Percentiles rank a stretch among this genome's conserved stretches.
Evolutionary conservation across 2,888 invertebrate genomes (phyloP).

Genomic region (Zele albiditarsus): DNA sequence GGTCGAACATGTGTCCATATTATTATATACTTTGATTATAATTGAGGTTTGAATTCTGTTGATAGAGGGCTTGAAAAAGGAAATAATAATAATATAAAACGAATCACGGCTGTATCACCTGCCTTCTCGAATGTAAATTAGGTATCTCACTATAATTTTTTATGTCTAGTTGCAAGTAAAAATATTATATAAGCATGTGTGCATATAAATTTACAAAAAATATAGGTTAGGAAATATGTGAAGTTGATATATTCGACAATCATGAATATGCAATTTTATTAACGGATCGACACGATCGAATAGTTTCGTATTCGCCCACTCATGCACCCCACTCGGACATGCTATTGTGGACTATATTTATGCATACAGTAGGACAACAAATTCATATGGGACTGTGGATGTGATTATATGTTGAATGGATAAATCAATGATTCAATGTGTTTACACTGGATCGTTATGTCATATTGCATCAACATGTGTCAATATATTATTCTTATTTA

Average conservation of each 20-base stretch:
- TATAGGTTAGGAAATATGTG: constrained; percentile 37
- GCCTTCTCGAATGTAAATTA: constrained; percentile 11
- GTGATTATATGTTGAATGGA: constrained; percentile 11
- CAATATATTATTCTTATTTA: neutral
- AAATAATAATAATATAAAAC: constrained; percentile 1
- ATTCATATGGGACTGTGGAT: neutral
- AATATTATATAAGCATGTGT: neutral
- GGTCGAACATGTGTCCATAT: neutral
- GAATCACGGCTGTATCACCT: constrained; percentile 55
- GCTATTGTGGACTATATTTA: neutral
- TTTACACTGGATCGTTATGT: neutral
- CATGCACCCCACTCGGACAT: constrained; percentile 6
- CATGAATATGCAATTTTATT: constrained; percentile 51
- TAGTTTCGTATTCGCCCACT: constrained; percentile 26
- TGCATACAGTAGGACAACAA: neutral
- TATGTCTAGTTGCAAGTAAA: neutral
- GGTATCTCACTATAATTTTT: neutral
- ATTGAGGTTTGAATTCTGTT: neutral
- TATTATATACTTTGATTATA: neutral
- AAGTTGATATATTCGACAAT: neutral
- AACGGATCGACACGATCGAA: constrained; percentile 38
- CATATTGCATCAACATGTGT: neutral
- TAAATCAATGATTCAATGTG: neutral
- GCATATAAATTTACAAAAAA: constrained; percentile 35
- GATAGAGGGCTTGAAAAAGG: neutral